Evolutionary conservation across 2,888 invertebrate species (phyloP).

Genomic region (Tromatobia lineatoria): DNA sequence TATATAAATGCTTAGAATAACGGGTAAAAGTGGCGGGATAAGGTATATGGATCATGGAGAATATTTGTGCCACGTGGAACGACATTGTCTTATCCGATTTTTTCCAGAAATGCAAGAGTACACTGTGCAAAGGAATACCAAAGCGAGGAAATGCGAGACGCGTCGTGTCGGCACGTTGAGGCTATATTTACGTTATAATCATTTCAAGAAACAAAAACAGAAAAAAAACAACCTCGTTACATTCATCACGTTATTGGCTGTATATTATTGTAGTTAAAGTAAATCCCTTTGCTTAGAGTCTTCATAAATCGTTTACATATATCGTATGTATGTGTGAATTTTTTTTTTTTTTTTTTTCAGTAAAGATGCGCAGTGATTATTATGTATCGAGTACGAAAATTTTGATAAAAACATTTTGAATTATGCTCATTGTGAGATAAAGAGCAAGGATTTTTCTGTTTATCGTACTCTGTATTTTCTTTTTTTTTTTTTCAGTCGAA

Average conservation of each 20-base stretch:
- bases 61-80: slow-evolving; percentile 56
- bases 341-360: slow-evolving; percentile 33
- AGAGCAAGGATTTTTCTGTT: slow-evolving; percentile 8
- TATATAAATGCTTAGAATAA: slow-evolving; percentile 64
- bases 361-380: slow-evolving; percentile 48
- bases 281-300: slow-evolving; percentile 17
- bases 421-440: slow-evolving; percentile 34
- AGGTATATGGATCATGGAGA: slow-evolving; percentile 14
- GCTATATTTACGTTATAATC: slow-evolving; percentile 64
- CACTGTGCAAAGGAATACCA: slow-evolving; percentile 84
- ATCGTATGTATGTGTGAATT: slow-evolving; percentile 14
- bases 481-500: slow-evolving; percentile 44
- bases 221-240: slow-evolving; percentile 28
- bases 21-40: slow-evolving; percentile 46
- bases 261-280: slow-evolving; percentile 26
- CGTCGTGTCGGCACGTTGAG: slow-evolving; percentile 84
- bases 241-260: slow-evolving; percentile 57
- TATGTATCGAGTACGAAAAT: slow-evolving; percentile 42
- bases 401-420: slow-evolving; percentile 31
- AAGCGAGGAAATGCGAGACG: slow-evolving; percentile 84
- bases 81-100: slow-evolving; percentile 75
- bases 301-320: slow-evolving; percentile 26
- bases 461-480: slow-evolving; percentile 5
- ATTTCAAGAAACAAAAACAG: slow-evolving; percentile 6
- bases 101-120: slow-evolving; percentile 85